These are phyloP conservation scores for Schizothorax lantsangensis DNA, from an alignment of 2,797 vertebrate genomes.

Conservation along the genomic window DNA sequence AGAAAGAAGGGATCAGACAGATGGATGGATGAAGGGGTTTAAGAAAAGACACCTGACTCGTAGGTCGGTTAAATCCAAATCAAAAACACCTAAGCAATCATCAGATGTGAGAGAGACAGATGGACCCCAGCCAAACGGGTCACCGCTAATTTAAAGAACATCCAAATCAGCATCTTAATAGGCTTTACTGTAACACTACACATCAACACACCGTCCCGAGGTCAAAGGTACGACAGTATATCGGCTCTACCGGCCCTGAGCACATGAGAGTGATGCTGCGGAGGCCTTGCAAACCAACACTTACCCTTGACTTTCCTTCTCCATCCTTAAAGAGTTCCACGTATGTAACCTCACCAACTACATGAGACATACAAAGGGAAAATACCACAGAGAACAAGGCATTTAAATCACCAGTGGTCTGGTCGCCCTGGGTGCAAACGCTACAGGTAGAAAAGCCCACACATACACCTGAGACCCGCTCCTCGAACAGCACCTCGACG, in stretches of 20 bases:
- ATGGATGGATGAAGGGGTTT: slow-evolving; percentile 41
- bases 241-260: slow-evolving; percentile 76
- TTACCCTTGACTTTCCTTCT: slow-evolving; percentile 99
- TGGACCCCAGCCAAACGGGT: slow-evolving; percentile 77
- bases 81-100: slow-evolving; percentile 70
- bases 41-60: slow-evolving; percentile 38
- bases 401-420: slow-evolving; percentile 93
- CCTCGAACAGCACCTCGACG: slow-evolving; percentile 91
- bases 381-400: slow-evolving; percentile 99
- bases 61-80: slow-evolving; percentile 49
- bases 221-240: slow-evolving; percentile 78
- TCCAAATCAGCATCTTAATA: slow-evolving; percentile 79
- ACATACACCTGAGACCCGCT: slow-evolving; percentile 80
- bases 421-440: slow-evolving; percentile 97
- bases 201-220: slow-evolving; percentile 80
- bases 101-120: slow-evolving; percentile 77
- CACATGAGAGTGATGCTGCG: slow-evolving; percentile 90
- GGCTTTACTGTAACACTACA: slow-evolving; percentile 68
- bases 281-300: slow-evolving; percentile 90
- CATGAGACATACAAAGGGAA: slow-evolving; percentile 99
- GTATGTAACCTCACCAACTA: slow-evolving; percentile 99
- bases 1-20: slow-evolving; percentile 27
- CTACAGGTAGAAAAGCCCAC: slow-evolving; percentile 90
- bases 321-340: slow-evolving; percentile 99
- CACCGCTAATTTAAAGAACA: slow-evolving; percentile 79